A percentile compares a stretch with the other conserved stretches of the same genome.
phyloP scores from a whole-genome alignment of 2,888 invertebrate species.

The Syrista parreyssii region DNA sequence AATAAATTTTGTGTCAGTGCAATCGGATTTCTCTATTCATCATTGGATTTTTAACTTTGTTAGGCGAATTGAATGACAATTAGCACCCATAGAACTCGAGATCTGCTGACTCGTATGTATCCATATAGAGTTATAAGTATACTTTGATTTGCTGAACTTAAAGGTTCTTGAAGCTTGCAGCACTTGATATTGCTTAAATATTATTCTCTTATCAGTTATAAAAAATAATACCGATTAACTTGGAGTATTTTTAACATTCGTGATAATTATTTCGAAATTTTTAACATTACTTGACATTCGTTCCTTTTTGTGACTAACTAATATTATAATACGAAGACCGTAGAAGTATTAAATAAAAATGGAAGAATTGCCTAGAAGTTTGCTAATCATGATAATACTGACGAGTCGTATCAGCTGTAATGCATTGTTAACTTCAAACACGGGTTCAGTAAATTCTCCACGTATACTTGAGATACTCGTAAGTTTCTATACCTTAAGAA shows the following conservation, averaged over 20 bases:
- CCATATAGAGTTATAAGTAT: too few species aligned
- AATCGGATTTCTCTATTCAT: not conserved
- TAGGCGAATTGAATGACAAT: too few species aligned
- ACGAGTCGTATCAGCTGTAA: not conserved
- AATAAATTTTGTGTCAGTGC: not conserved
- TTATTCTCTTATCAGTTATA: too few species aligned
- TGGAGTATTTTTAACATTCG: too few species aligned
- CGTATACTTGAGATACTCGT: not conserved
- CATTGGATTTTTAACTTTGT: too few species aligned
- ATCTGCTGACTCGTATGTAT: too few species aligned
- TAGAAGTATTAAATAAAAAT: not conserved
- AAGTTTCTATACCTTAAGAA: not conserved
- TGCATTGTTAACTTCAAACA: not conserved
- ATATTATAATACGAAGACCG: not conserved
- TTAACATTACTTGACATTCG: not conserved
- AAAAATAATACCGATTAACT: too few species aligned
- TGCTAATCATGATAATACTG: not conserved
- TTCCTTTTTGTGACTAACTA: not conserved
- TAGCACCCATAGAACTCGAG: too few species aligned
- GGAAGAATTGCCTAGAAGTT: not conserved
- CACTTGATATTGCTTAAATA: too few species aligned
- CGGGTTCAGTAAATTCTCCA: not conserved
- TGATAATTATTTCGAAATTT: not conserved
- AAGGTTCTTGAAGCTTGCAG: too few species aligned
- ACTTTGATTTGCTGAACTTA: too few species aligned